Evolutionary conservation across 2,888 invertebrate species (phyloP).

Genomic region (Oxyteleia sp.): DNA sequence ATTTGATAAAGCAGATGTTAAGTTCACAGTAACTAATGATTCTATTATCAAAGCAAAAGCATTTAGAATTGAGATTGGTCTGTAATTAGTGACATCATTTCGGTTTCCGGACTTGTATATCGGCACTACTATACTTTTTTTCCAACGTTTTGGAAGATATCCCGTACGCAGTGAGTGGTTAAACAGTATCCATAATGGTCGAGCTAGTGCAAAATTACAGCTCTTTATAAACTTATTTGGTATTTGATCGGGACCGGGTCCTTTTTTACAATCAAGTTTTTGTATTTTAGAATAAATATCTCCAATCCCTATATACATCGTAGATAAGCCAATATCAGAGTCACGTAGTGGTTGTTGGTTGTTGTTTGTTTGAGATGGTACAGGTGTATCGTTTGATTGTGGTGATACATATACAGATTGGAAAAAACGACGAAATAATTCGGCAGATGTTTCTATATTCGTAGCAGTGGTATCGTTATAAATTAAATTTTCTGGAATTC

Average conservation of each 20-base stretch:
- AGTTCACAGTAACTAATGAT: background rate
- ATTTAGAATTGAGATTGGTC: background rate
- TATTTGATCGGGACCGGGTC: slow-evolving; percentile 1
- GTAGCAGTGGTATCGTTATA: background rate
- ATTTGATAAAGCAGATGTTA: background rate
- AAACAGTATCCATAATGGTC: slow-evolving; percentile 17
- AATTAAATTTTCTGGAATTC: background rate
- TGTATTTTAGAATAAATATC: background rate
- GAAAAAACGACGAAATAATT: background rate
- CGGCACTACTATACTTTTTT: background rate
- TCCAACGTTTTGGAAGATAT: background rate
- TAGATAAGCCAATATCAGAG: background rate
- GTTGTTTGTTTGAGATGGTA: too few species aligned
- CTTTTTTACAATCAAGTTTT: background rate
- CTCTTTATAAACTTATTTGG: slow-evolving; percentile 1
- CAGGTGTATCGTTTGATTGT: background rate
- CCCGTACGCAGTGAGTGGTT: background rate
- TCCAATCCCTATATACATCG: background rate
- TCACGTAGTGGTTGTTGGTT: background rate
- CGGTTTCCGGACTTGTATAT: background rate
- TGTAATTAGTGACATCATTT: background rate
- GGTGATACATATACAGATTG: background rate
- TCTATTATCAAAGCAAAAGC: background rate
- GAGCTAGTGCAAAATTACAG: background rate
- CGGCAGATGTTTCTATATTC: background rate